Evolutionary conservation across 2,797 vertebrate species (phyloP), one percentile per base, ranked within the genome.

Genomic region (Melanotaenia trifasciata): DNA sequence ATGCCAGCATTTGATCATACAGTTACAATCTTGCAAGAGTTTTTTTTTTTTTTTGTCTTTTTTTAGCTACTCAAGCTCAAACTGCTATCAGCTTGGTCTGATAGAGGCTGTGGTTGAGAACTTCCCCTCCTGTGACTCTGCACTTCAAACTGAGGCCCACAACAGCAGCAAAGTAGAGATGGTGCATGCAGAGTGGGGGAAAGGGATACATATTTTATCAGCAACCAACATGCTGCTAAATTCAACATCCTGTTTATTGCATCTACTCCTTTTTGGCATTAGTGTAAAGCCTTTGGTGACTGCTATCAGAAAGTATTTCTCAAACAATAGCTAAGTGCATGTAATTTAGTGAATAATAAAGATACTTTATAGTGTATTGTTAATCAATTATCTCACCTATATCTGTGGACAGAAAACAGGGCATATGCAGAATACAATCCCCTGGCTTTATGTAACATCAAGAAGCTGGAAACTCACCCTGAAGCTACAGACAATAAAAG

Each of bases 391-490:
- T 16, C 20, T 65, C 30, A 18, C 14, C 11, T 43, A 59, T 60
- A 60, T 22, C 51, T 11, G 12, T 51, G 71, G 70, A 71, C 43
- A 74, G 61, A 76, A 67, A 58, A 75, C 38, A 80, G 40, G 26
- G 33, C 70, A 74, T 58, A 70, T 67, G 58, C 66, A 78, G 76
- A 61, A 65, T 72, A 54, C 64, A 79, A 62, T 81, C 85, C 72
- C 43, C 36, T 54, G 56, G 32, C 61, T 68, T 91, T 87, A 81
- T 79, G 78, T 81, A 88, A 85, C 81, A 81, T 62, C 50, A 70
- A 75, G 40, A 62, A 79, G 81, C 83, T 89, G 56, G 73, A 33
- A 83, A 81, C 72, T 85, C 74, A 63, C 84, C 87, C 85, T n/a
- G 54, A 70, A 83, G 79, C 88, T 80, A 83, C 67, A 83, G 85